Conservation (phyloP, 2,797 vertebrate genomes). For the Rhyacichthys aspro region DNA sequence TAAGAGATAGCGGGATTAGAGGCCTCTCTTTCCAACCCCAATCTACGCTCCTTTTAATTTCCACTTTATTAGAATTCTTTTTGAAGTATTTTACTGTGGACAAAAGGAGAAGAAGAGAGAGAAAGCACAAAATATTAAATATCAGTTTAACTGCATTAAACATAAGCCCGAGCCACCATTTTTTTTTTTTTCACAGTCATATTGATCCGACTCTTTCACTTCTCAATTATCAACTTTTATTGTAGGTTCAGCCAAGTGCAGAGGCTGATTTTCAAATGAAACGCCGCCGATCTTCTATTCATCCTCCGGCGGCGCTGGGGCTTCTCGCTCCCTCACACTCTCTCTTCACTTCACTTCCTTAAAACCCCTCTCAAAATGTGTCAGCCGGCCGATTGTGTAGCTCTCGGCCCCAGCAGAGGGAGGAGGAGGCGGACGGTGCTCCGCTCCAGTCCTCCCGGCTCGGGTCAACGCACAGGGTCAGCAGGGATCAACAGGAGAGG, state of each 20-base stretch:
- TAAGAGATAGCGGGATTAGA: constrained; percentile 99
- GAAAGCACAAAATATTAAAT: constrained; percentile 99
- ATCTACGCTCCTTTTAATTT: constrained; percentile 99
- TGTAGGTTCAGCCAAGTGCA: constrained; percentile 83
- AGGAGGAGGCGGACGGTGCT: constrained; percentile 30
- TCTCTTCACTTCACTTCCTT: constrained; percentile 71
- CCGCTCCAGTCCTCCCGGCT: constrained; percentile 40
- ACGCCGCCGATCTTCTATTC: constrained; percentile 78
- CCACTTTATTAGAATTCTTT: constrained; percentile 99
- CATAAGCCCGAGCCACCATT: constrained; percentile 87
- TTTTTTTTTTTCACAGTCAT: constrained; percentile 71
- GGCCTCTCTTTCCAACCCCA: constrained; percentile 94
- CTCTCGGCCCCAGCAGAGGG: constrained; percentile 24
- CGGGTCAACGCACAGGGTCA: constrained; percentile 39
- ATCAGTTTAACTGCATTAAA: constrained; percentile 98
- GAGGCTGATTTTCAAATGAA: constrained; percentile 77
- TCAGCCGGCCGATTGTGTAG: constrained; percentile 66
- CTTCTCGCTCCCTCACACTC: constrained; percentile 66
- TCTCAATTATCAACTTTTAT: constrained; percentile 86
- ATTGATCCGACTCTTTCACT: constrained; percentile 82
- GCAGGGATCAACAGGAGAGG: constrained; percentile 61
- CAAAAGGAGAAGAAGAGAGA: constrained; percentile 96
- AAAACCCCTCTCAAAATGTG: constrained; percentile 77
- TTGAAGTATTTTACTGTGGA: constrained; percentile 99
- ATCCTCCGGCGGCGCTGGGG: constrained; percentile 67